Percentiles rank a stretch among this genome's conserved stretches.
These are phyloP conservation scores for Atta colombica DNA, from an alignment of 1,140 invertebrate species.

Conservation along the genomic window DNA sequence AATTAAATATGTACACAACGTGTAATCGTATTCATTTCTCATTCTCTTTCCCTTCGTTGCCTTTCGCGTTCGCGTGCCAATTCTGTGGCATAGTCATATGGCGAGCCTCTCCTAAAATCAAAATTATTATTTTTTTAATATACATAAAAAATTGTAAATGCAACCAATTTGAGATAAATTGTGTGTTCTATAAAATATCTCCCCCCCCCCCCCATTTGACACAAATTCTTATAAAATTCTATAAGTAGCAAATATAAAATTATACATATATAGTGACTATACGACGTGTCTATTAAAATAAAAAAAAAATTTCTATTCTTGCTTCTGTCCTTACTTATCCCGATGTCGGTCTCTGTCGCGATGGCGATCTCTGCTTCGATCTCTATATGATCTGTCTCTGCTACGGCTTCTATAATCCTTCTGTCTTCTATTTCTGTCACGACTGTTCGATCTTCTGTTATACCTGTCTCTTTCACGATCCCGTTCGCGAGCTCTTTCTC, in stretches of 20 bases:
- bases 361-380: conserved; percentile 81
- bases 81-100: conserved; percentile 85
- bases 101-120: conserved; percentile 81
- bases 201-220: not conserved
- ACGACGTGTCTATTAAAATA: not conserved
- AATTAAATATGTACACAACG: conserved; percentile 74
- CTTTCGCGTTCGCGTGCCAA: conserved; percentile 84
- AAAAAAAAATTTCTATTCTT: not conserved
- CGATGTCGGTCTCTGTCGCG: conserved; percentile 82
- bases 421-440: conserved; percentile 78
- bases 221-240: not conserved
- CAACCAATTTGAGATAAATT: not conserved
- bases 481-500: conserved; percentile 78
- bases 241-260: not conserved
- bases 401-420: conserved; percentile 83
- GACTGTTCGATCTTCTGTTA: conserved; percentile 77
- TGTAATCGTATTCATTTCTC: not conserved
- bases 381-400: conserved; percentile 81
- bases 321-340: conserved; percentile 76
- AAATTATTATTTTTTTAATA: not conserved
- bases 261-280: not conserved
- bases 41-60: conserved; percentile 83
- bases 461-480: conserved; percentile 82
- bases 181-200: not conserved
- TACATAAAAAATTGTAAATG: not conserved